These are phyloP conservation scores for Megastigmus dorsalis DNA, from an alignment of 2,888 invertebrate genomes.

Conservation along the genomic window DNA sequence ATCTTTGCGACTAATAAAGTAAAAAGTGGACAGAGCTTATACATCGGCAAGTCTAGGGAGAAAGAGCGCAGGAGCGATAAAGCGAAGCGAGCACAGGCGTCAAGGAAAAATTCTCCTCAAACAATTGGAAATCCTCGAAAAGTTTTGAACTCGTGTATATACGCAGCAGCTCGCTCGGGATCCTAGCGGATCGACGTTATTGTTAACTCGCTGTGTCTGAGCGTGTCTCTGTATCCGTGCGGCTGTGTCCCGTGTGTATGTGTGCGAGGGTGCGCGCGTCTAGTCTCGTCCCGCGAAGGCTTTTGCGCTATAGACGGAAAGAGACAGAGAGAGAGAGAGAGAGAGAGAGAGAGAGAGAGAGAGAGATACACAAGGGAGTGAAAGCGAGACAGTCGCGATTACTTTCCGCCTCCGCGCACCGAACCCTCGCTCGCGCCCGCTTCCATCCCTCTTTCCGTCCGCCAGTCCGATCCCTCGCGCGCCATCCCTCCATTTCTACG, in stretches of 20 bases:
- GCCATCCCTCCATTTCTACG: constrained; percentile 55
- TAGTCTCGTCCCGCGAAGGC: constrained; percentile 43
- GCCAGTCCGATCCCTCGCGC: constrained; percentile 58
- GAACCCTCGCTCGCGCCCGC: constrained; percentile 72
- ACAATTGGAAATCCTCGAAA: constrained; percentile 5
- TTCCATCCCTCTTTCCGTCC: constrained; percentile 58
- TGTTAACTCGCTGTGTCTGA: constrained; percentile 42
- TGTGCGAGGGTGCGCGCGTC: background rate
- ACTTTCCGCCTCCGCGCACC: constrained; percentile 79
- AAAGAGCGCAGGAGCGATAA: background rate
- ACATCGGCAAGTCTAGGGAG: background rate
- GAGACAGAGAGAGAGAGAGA: background rate
- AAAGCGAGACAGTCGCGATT: constrained; percentile 70
- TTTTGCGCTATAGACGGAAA: constrained; percentile 25
- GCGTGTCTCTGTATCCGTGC: too few species aligned
- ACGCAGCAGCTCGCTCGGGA: background rate
- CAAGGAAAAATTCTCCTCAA: constrained; percentile 7
- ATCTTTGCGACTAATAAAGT: too few species aligned
- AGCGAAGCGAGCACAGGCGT: background rate
- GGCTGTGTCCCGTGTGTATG: too few species aligned
- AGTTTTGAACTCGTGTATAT: background rate
- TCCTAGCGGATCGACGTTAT: constrained; percentile 19
- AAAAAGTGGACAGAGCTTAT: too few species aligned
- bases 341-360: background rate
- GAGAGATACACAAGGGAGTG: constrained; percentile 6